Evolutionary conservation across 2,113 vertebrate genomes (phyloP), one percentile per base, ranked within the genome.

Genomic region (Trachemys scripta): DNA sequence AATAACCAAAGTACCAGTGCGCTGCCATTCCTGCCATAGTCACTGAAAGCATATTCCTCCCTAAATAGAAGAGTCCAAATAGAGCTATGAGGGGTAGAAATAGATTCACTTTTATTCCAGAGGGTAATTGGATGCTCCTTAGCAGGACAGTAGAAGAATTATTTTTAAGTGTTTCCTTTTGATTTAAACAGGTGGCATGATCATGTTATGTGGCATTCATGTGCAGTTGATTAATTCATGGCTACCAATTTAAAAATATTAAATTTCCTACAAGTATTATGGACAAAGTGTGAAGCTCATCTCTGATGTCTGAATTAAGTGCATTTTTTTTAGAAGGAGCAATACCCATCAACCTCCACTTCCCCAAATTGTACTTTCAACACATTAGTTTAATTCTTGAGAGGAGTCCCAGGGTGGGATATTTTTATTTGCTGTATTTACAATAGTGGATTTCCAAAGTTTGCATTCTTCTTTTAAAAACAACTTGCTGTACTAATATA

Each of bases 101-200:
- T 80, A 80, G 84, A 82, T 92, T 75, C 82, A 31, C 84, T 94
- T 95, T 78, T 89, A 94, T 65, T 93, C 51, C 89, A 84, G 84
- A 91, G 86, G 2, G 27, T 51, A 65, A 89, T 75, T 96, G 51
- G 82, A 50, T 93, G 45, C 89, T 94, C 79, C 88, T 98, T 93
- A 94, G 93, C 47, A 87, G 69, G 42, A 54, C 87, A 92, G 82
- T 89, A 88, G 93, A 91, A 62, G 9, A 93, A 92, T 88, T 97
- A 95, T 96, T 94, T 69, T 95, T 84, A 93, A 97, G 91, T 95
- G 94, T 85, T 97, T 95, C 90, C 51, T 95, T 95, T 96, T 94
- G 80, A 82, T 95, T 96, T 57, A 95, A 88, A 90, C 92, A 97
- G 88, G 69, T 96, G 94, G 91, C 84, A 93, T 80, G 75, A 69